Conservation (phyloP, 2,113 vertebrate species). For the Labeo catla region DNA sequence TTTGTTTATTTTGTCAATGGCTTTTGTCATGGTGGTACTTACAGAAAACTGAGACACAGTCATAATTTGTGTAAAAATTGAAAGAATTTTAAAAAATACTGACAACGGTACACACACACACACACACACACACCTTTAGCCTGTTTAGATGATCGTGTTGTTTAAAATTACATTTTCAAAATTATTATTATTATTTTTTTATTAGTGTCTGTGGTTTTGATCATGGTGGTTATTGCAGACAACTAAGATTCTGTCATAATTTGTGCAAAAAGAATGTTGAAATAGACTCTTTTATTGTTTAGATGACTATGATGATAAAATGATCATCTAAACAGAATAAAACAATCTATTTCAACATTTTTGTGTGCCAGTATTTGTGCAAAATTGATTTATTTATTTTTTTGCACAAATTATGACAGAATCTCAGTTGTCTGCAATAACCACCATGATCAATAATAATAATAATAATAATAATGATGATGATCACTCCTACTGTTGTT, state of each 20-base stretch:
- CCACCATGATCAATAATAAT: not conserved
- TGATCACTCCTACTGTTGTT: not conserved
- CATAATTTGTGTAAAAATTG: not conserved
- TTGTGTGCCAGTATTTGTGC: not conserved
- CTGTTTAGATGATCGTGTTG: not conserved
- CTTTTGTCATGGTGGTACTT: not conserved
- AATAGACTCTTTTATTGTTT: not conserved
- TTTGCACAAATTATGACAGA: not conserved
- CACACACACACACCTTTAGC: too few relatives aligned
- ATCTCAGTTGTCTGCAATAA: not conserved
- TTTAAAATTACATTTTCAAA: not conserved
- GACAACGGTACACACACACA: not conserved
- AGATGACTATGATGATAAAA: not conserved
- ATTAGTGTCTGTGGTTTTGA: not conserved
- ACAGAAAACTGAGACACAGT: not conserved
- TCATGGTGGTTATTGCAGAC: not conserved
- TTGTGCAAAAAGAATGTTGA: not conserved
- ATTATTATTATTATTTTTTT: not conserved
- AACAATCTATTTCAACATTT: not conserved
- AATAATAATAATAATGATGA: not conserved
- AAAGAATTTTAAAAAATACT: not conserved
- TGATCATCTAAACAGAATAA: not conserved
- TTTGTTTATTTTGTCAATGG: too few relatives aligned
- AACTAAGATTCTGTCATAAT: not conserved
- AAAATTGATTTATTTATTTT: not conserved